Percentiles rank a stretch among this genome's conserved stretches.
phyloP scores from a whole-genome alignment of 2,888 invertebrate species.

The Ectemnius lituratus region DNA sequence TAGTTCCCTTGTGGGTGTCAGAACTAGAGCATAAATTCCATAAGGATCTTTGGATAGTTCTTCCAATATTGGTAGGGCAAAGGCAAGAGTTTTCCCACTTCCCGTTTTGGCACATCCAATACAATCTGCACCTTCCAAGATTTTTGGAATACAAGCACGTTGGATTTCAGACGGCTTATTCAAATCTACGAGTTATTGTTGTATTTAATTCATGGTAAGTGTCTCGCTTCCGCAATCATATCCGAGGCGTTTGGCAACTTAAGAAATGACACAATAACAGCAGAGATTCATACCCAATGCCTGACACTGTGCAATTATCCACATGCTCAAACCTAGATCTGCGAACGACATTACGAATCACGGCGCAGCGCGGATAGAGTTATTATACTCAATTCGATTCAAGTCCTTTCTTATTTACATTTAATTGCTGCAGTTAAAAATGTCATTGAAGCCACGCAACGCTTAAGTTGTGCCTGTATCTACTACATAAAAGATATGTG shows the following conservation, averaged over 20 bases:
- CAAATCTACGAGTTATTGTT: conserved; percentile 81
- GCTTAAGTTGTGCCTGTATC: too few relatives aligned
- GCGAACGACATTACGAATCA: conserved; percentile 77
- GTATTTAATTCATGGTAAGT: too few relatives aligned
- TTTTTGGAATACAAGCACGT: conserved; percentile 87
- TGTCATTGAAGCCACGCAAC: too few relatives aligned
- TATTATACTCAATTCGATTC: too few relatives aligned
- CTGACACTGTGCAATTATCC: conserved; percentile 86
- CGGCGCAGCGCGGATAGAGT: too few relatives aligned
- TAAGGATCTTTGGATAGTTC: conserved; percentile 95
- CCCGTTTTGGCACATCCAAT: conserved; percentile 99
- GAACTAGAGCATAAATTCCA: conserved; percentile 95
- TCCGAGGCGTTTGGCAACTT: too few relatives aligned
- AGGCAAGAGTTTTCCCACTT: conserved; percentile 98
- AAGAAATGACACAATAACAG: conserved; percentile 23
- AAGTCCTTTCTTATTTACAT: too few relatives aligned
- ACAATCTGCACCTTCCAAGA: conserved; percentile 90
- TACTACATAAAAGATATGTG: too few relatives aligned
- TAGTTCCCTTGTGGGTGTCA: conserved; percentile 96
- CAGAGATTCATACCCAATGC: conserved; percentile 81
- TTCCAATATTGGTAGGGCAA: conserved; percentile 96
- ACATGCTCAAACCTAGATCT: conserved; percentile 84
- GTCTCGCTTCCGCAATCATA: too few relatives aligned
- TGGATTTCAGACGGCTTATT: conserved; percentile 90
- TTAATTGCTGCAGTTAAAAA: too few relatives aligned